Conservation (phyloP, 2,113 vertebrate species). For the Etia nguti region DNA sequence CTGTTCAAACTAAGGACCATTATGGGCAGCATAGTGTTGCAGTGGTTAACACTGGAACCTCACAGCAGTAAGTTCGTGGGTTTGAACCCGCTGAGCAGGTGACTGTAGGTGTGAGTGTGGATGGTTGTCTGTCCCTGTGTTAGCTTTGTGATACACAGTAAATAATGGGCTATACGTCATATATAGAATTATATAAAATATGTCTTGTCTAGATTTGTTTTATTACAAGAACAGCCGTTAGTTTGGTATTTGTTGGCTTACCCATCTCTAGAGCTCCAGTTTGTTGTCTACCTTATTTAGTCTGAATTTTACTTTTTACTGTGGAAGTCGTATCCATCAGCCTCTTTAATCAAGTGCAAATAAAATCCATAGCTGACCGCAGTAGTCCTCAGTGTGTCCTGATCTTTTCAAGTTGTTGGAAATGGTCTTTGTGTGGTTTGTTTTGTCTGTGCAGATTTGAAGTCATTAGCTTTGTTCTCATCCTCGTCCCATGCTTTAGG, state of each 20-base stretch:
- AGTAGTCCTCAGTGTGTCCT: background rate
- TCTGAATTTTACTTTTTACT: background rate
- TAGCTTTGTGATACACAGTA: background rate
- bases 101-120: background rate
- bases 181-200: background rate
- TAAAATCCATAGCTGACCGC: background rate
- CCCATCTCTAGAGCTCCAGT: background rate
- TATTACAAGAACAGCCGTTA: background rate
- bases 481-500: background rate
- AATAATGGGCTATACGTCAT: background rate
- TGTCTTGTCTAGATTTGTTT: background rate
- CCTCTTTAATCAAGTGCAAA: background rate
- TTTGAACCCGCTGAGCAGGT: background rate
- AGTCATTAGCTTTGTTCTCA: background rate
- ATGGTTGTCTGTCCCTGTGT: background rate
- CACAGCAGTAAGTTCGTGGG: background rate
- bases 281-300: background rate
- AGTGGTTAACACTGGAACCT: background rate
- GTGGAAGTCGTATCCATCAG: background rate
- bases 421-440: background rate
- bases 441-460: background rate
- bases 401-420: background rate
- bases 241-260: background rate
- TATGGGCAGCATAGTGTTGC: background rate
- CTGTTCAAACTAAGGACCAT: background rate